A percentile compares a stretch with the other conserved stretches of the same genome.
Evolutionary conservation across 2,888 invertebrate genomes (phyloP).

Genomic region (Agonopterix subpropinquella): DNA sequence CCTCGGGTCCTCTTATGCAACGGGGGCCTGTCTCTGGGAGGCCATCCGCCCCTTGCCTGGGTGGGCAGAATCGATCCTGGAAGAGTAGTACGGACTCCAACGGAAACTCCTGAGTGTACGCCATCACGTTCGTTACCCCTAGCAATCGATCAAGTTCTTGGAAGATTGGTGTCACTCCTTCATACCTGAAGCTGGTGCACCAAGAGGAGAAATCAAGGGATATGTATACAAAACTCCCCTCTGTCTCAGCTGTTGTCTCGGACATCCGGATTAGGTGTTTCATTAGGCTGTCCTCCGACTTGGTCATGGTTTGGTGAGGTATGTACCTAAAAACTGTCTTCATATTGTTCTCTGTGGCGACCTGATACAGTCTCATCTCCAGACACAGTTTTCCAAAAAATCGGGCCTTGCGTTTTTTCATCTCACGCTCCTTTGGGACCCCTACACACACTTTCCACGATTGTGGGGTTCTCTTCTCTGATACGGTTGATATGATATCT

Average conservation of each 20-base stretch:
- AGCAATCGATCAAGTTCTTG: slow-evolving; percentile 3
- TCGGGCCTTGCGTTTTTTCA: slow-evolving; percentile 10
- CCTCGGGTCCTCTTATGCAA: background rate
- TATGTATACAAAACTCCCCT: slow-evolving; percentile 2
- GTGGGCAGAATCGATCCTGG: background rate
- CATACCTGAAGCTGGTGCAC: slow-evolving; percentile 7
- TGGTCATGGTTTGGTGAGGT: slow-evolving; percentile 8
- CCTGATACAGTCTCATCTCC: slow-evolving; percentile 9
- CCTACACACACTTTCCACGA: slow-evolving; percentile 5
- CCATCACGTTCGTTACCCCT: background rate
- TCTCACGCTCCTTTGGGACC: slow-evolving; percentile 8
- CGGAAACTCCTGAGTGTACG: slow-evolving; percentile 1
- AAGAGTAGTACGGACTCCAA: background rate
- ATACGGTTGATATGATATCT: slow-evolving; percentile 5
- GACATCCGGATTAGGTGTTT: slow-evolving; percentile 6
- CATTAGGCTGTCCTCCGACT: slow-evolving; percentile 5
- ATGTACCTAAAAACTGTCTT: slow-evolving; percentile 5
- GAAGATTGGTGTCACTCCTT: slow-evolving; percentile 3
- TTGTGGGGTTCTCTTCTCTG: background rate
- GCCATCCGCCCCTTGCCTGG: background rate
- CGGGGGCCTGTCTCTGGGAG: background rate
- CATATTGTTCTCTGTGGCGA: slow-evolving; percentile 9
- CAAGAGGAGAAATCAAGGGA: slow-evolving; percentile 4
- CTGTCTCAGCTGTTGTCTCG: slow-evolving; percentile 2
- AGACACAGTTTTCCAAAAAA: slow-evolving; percentile 9